Evolutionary conservation across 1,140 invertebrate species (phyloP), one percentile per base, ranked within the genome.

Genomic region (Brachystomella parvula): DNA sequence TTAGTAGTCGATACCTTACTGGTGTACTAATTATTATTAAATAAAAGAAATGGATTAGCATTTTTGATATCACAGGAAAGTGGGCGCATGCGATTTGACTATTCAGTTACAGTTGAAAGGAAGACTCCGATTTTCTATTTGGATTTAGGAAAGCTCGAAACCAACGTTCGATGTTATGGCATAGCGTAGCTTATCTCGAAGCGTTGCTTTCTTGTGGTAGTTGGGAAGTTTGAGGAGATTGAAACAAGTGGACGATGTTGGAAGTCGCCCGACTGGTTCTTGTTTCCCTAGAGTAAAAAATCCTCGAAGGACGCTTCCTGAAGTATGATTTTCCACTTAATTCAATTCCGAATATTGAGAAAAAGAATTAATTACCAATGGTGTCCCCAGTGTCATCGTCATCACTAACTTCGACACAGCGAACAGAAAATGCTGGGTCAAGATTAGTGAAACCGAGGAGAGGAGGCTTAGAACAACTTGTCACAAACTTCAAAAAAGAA

Each of bases 171-270:
- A 95, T 57, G 89, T 90, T 19, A 99, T 94, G 0, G 96, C 96
- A 78, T 99, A 99, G 61, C 94, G 84, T 1, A 99, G 79, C 81
- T 99, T 99, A 70, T 99, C 96, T 29, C 92, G 81, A 12, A 99
- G 79, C 1, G 93, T 96, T 71, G 88, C 89, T 76, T 96, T 94
- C 77, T 95, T 96, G 76, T 96, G 93, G 78, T 99, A 99, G 79
- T 99, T 99, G 61, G 97, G 97, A 73, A 99, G 81, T 78, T 99
- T 99, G 17, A 99, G 83, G 30, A 99, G 83, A 81, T 99, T 99
- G 79, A 99, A 99, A 77, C 97, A 99, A 0, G 97, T 99, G 0
- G 96, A 99, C 0, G 95, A 96, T 0, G 97, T 98, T 29, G 96
- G 97, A 35, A 99, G 83, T 32, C 96, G 84, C 76, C 95, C 92